phyloP scores from a whole-genome alignment of 2,888 invertebrate species.

The Panzeria rudis region DNA sequence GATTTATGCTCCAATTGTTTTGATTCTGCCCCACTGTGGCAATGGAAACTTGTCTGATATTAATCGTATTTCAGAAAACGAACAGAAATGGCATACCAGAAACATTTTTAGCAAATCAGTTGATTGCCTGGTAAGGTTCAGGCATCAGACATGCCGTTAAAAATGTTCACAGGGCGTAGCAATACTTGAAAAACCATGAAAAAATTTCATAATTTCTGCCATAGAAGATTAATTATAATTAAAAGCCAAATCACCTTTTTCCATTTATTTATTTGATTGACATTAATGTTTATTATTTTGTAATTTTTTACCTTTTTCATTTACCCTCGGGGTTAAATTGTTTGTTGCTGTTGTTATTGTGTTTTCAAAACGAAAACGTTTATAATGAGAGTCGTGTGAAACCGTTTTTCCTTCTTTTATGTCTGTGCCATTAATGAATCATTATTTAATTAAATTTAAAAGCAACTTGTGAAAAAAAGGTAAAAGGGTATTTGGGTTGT shows the following conservation, averaged over 20 bases:
- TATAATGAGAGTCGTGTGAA: constrained; percentile 42
- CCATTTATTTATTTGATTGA: constrained; percentile 44
- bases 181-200: background rate
- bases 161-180: no score
- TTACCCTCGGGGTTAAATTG: constrained; percentile 51
- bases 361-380: background rate
- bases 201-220: background rate
- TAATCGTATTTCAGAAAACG: no score
- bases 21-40: no score
- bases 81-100: no score
- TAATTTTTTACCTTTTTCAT: background rate
- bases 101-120: no score
- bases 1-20: no score
- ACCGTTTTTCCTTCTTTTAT: background rate
- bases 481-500: constrained; percentile 26
- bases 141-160: no score
- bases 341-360: constrained; percentile 3
- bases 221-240: background rate
- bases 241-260: background rate
- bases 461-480: constrained; percentile 1
- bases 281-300: constrained; percentile 45
- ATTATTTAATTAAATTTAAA: constrained; percentile 64
- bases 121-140: no score
- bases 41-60: no score
- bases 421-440: constrained; percentile 58